Conservation (phyloP, 2,888 invertebrate genomes). For the Callimorpha dominula region DNA sequence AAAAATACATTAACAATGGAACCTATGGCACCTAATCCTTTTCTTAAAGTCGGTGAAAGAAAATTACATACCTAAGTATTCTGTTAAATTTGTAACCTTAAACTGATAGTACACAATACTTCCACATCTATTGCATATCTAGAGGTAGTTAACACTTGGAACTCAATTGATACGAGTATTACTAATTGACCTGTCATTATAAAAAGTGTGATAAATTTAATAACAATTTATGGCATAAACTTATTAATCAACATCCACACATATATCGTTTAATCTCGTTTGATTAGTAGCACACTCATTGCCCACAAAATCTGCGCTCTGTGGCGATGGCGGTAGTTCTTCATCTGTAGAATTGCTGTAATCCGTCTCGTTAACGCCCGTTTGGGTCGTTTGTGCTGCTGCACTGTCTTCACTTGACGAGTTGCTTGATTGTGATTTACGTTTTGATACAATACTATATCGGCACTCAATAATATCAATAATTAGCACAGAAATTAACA, state of each 20-base stretch:
- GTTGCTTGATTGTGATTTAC: background rate
- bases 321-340: background rate
- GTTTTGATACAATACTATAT: background rate
- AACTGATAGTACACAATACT: no score
- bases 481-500: background rate
- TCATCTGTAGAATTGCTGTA: background rate
- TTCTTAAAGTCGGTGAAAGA: no score
- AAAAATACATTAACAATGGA: no score
- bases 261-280: background rate
- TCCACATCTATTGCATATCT: no score
- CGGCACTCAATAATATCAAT: background rate
- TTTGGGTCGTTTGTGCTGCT: background rate
- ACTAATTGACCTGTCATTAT: no score
- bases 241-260: constrained; percentile 12
- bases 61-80: no score
- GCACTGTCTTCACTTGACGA: background rate
- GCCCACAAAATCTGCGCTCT: constrained; percentile 1
- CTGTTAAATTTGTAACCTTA: no score
- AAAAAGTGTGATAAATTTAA: background rate
- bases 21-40: no score
- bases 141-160: no score
- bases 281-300: background rate
- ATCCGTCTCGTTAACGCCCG: background rate
- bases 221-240: background rate
- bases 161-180: no score